Evolutionary conservation across 2,888 invertebrate species (phyloP), one percentile per base, ranked within the genome.

Genomic region (Campoletis raptor): DNA sequence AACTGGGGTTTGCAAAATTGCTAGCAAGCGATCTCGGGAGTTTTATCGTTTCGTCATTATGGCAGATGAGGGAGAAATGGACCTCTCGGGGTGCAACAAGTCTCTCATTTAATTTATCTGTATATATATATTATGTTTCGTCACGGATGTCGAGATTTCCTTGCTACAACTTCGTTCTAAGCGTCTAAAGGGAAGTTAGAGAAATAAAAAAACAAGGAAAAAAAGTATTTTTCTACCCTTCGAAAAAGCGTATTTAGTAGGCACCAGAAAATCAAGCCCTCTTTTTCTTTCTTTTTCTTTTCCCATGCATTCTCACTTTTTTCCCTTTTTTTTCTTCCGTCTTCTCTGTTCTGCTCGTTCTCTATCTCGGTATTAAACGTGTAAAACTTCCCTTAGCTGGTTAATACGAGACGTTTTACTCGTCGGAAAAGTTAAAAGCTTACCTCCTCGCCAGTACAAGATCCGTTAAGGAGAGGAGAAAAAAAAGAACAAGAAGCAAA

Each of bases 41-140:
- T 70, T 80, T 76, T 80, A 84, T 84, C 74, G 80, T 80, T 76
- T 70, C 64, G 52, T 84, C 84, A 84, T 80, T 76, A 84, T 77
- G 21, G 42, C 69, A 42, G 15, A 40, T 48, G 36, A 18, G 18
- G 21, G 24, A 36, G 77, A 78, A 40, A 88, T 85, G 85, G 70
- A 79, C 80, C 74, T 78, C 69, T 69, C 79, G 52, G 73, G 83
- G 77, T 81, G 90, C 90, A 90, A 90, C 90, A 90, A 90, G 90
- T 90, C 67, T 57, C 78, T 69, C 76, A 78, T 86, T 83, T 66
- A 86, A 83, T 87, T 85, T 52, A 52, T 66, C 48, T 52, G 15
- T 30, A 10, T 64, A 30, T 30, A 61, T 15, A 15, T 61, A 61
- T 30, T 45, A 4, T 66, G 45, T 54, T 45, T 69, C 77, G 72